Base-by-base conservation (phyloP, 2,888 invertebrate species). In the Aphodius sticticus region DNA sequence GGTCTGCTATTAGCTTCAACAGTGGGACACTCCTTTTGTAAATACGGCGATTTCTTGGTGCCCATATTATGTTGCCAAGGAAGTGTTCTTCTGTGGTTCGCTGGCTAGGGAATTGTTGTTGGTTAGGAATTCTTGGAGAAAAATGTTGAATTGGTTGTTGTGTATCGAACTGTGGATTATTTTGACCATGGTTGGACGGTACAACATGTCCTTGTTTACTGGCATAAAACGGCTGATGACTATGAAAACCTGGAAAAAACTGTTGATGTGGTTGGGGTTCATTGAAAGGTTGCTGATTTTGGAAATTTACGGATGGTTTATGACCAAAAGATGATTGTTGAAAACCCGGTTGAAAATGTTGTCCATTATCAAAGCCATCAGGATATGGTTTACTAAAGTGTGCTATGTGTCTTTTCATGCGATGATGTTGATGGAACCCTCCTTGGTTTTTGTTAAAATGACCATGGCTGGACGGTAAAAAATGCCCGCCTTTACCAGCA, bases 1-100 rank as follows among this genome's bases (percentile, higher is more conserved):
- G 89, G 82, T 89, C 87, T 5, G 82, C 77, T 16, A 83, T 78
- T 70, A 86, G 79, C 16, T 82, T 80, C 14, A 84, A 72, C 15
- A 85, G 69, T 5, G 84, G 85, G 6, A 82, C 75, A 4, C 82
- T 81, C 12, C 84, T 81, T 79, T 83, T 76, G 16, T 3, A 26
- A 37, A 26, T n/a, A 3, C 16, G 36, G 35, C 35, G n/a, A 36
- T 74, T 26, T n/a, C 14, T n/a, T 35, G 74, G 74, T 26, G 36
- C 74, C n/a, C 37, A 15, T 9, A 74, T 74, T 74, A 74, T 74
- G 53, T 53, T 9, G 4, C 53, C 53, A 53, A 53, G 53, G 9
- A 53, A 9, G 2, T 2, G 53, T 53, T 53, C 53, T 53, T 53
- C 53, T 53, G 53, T 1, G 3, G 53, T 53, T 53, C 6, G 53